These are phyloP conservation scores for Hecatera dysodea DNA, from an alignment of 2,888 invertebrate species.

Conservation along the genomic window DNA sequence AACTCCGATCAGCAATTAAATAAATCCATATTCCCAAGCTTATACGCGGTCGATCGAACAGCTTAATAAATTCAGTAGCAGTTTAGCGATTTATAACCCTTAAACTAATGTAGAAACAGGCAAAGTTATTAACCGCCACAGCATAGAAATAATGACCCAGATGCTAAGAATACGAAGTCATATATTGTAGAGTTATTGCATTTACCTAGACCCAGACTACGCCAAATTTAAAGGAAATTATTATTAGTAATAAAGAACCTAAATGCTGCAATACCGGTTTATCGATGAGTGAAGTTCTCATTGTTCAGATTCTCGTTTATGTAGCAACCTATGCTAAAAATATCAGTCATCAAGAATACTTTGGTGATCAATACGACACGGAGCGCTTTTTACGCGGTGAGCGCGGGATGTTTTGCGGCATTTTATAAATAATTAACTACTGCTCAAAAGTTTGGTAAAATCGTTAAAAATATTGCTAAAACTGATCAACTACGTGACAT, in stretches of 20 bases:
- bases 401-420: conserved; percentile 14
- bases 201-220: conserved; percentile 20
- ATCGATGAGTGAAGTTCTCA: conserved; percentile 1
- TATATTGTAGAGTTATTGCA: conserved; percentile 44
- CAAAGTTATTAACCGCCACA: conserved; percentile 47
- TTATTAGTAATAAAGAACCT: conserved; percentile 15
- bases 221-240: conserved; percentile 33
- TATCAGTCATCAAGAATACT: conserved; percentile 26
- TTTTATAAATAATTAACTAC: conserved; percentile 37
- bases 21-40: conserved; percentile 51
- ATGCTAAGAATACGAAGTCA: conserved; percentile 49
- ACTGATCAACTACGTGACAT: conserved; percentile 30
- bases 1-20: conserved; percentile 50
- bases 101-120: conserved; percentile 42
- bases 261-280: conserved; percentile 14
- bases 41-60: conserved; percentile 33
- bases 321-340: conserved; percentile 4
- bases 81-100: conserved; percentile 59
- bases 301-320: conserved; percentile 19
- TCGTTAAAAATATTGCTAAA: conserved; percentile 20
- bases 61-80: conserved; percentile 61
- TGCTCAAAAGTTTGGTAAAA: conserved; percentile 6
- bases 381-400: conserved; percentile 13
- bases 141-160: conserved; percentile 54
- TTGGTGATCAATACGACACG: conserved; percentile 20